Percentiles rank a stretch among this genome's conserved stretches.
These are phyloP conservation scores for Matsumurasca onukii DNA, from an alignment of 1,140 invertebrate genomes.

Conservation along the genomic window DNA sequence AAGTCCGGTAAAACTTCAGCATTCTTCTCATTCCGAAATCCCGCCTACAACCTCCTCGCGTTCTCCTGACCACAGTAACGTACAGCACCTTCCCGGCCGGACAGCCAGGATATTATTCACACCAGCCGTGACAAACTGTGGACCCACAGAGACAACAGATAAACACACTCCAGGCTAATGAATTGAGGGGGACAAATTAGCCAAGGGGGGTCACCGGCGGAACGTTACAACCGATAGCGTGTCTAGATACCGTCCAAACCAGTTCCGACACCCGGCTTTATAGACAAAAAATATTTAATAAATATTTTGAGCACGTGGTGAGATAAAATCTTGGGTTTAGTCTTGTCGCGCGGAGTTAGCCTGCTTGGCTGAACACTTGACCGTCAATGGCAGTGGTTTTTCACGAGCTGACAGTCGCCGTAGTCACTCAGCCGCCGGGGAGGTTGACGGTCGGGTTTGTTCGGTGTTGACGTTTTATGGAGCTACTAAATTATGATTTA, in stretches of 20 bases:
- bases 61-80: too few species aligned
- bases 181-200: constrained; percentile 13
- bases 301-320: constrained; percentile 19
- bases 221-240: constrained; percentile 13
- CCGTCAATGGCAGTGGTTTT: background rate
- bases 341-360: background rate
- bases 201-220: background rate
- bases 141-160: background rate
- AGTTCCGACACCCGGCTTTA: constrained; percentile 5
- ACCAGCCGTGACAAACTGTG: background rate
- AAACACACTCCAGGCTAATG: background rate
- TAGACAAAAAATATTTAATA: constrained; percentile 21
- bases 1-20: too few species aligned
- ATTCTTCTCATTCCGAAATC: too few species aligned
- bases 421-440: background rate
- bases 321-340: background rate
- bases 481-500: too few species aligned
- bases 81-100: too few species aligned
- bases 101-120: too few species aligned
- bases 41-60: too few species aligned
- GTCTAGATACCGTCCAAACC: constrained; percentile 14
- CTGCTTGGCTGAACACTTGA: too few species aligned
- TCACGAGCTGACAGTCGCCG: background rate
- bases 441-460: background rate
- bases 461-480: too few species aligned